Evolutionary conservation across 64 coral and sea anemone genomes (phyloP).

Genomic region (Montipora efflorescens): DNA sequence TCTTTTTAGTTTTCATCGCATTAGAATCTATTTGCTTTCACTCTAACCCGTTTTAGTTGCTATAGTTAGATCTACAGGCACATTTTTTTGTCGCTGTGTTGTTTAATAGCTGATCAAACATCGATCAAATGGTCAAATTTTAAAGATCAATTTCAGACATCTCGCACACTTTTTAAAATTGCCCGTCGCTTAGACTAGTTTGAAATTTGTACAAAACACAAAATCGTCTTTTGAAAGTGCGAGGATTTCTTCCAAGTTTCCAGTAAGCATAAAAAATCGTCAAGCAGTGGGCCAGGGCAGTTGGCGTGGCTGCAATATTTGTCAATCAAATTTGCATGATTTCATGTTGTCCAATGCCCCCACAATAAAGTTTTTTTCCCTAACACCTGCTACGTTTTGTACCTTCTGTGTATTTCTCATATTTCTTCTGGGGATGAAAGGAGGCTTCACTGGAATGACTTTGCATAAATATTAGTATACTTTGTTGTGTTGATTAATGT

Average conservation of each 20-base stretch:
- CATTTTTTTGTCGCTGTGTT: too few relatives aligned
- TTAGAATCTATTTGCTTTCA: neutral
- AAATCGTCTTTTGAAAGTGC: neutral
- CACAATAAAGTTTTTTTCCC: neutral
- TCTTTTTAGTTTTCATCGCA: neutral
- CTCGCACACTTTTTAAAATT: too few relatives aligned
- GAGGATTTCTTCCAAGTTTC: too few relatives aligned
- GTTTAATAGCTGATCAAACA: neutral
- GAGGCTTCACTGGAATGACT: neutral
- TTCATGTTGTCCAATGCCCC: neutral
- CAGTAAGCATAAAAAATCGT: neutral
- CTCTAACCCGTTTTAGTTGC: neutral
- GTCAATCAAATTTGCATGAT: slow-evolving; percentile 32
- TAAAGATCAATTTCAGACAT: neutral
- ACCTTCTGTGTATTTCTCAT: neutral
- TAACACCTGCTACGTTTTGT: slow-evolving; percentile 7
- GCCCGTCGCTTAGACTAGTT: too few relatives aligned
- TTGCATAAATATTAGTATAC: too few relatives aligned
- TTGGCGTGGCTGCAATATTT: neutral
- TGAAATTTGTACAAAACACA: too few relatives aligned
- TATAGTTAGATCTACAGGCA: neutral
- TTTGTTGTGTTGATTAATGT: neutral
- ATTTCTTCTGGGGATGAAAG: too few relatives aligned
- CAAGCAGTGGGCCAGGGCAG: neutral
- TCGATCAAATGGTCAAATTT: neutral